Conservation (phyloP, 2,113 vertebrate species). For the Catharus minimus region DNA sequence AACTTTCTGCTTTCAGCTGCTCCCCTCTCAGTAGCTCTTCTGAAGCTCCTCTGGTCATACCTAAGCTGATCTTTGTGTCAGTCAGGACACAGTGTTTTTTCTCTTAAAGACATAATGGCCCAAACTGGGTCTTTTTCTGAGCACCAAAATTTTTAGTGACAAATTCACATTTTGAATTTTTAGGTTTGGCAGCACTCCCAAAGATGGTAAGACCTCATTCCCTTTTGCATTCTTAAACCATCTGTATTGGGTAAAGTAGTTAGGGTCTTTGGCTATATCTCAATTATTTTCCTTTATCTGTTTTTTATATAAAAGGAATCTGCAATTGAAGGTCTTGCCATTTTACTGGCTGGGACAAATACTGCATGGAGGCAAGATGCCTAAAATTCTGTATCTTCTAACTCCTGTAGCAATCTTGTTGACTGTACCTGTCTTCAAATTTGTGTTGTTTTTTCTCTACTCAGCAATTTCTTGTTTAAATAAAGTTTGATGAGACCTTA, state of each 20-base stretch:
- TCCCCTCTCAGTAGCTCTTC: not conserved
- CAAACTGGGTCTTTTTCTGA: not conserved
- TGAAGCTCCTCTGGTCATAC: not conserved
- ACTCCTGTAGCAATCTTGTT: not conserved
- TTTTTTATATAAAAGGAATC: not conserved
- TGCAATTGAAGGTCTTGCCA: not conserved
- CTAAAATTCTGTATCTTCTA: not conserved
- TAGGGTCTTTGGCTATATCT: not conserved
- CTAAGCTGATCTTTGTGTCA: not conserved
- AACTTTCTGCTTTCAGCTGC: not conserved
- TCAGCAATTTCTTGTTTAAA: not conserved
- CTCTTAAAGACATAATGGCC: not conserved
- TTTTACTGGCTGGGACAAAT: not conserved
- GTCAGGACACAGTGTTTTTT: not conserved
- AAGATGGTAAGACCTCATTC: not conserved
- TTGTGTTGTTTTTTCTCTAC: not conserved
- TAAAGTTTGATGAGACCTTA: not conserved
- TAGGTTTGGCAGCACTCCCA: not conserved
- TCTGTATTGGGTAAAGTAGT: not conserved
- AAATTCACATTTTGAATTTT: not conserved
- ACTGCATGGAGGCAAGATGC: not conserved
- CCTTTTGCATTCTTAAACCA: not conserved
- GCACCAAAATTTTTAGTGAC: not conserved
- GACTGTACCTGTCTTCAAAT: not conserved
- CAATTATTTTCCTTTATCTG: not conserved